A percentile compares a stretch with the other conserved stretches of the same genome.
phyloP scores from a whole-genome alignment of 2,888 invertebrate species.

The Phymatocera aterrima region DNA sequence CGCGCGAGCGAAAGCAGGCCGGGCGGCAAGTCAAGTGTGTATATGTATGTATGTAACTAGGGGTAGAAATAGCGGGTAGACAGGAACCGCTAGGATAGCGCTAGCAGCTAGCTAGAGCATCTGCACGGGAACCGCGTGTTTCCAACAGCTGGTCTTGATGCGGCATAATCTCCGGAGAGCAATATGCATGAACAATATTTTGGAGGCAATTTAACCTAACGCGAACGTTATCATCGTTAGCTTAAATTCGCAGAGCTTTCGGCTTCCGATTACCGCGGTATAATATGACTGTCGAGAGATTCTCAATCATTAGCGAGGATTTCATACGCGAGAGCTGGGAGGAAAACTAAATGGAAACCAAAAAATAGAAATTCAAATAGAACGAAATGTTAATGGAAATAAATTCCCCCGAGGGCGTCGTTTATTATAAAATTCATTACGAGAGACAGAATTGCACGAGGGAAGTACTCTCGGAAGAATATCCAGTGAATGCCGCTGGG shows the following conservation, averaged over 20 bases:
- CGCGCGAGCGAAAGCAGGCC: neutral
- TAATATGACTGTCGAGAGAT: no score
- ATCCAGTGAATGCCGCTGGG: neutral
- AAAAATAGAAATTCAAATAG: neutral
- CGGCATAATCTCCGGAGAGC: constrained; percentile 28
- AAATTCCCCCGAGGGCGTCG: neutral
- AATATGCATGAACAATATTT: constrained; percentile 37
- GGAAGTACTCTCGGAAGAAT: neutral
- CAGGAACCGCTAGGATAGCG: neutral
- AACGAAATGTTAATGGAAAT: neutral
- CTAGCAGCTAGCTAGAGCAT: constrained; percentile 1
- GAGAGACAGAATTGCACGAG: neutral
- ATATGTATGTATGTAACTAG: no score
- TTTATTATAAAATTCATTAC: constrained; percentile 10
- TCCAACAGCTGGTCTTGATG: constrained; percentile 40
- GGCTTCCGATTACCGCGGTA: neutral
- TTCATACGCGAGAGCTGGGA: neutral
- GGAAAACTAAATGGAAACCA: neutral
- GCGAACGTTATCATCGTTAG: neutral
- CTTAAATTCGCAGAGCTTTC: neutral
- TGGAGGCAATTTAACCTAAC: neutral
- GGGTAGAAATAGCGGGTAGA: neutral
- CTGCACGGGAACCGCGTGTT: constrained; percentile 41
- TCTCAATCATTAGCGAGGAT: neutral
- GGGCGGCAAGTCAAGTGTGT: constrained; percentile 24